Evolutionary conservation across 64 coral and sea anemone genomes (phyloP).

Genomic region (Montipora foliosa): DNA sequence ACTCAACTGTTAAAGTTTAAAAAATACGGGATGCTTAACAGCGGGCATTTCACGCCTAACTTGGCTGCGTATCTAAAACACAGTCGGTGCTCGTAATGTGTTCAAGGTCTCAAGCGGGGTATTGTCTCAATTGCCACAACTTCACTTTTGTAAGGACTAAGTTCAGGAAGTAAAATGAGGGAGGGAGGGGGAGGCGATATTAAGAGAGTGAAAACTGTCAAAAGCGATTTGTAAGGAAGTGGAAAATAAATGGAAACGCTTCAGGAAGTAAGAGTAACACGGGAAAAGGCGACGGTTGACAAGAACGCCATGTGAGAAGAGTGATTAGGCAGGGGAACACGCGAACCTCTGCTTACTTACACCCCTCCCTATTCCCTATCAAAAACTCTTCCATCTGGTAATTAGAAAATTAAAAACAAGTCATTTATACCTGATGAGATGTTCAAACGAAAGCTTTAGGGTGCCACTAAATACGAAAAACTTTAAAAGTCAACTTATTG

Average conservation of each 20-base stretch:
- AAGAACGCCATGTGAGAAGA: not conserved
- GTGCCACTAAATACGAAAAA: not conserved
- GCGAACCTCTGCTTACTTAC: not conserved
- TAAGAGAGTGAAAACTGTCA: too few relatives aligned
- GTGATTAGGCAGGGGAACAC: not conserved
- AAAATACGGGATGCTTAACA: conserved; percentile 1
- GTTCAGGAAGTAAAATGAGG: not conserved
- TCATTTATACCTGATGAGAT: not conserved
- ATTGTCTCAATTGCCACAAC: not conserved
- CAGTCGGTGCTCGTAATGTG: conserved; percentile 16
- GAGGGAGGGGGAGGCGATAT: not conserved
- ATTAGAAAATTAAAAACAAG: not conserved
- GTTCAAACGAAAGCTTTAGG: not conserved
- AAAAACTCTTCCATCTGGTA: not conserved
- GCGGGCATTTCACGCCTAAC: not conserved
- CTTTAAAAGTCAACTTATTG: not conserved
- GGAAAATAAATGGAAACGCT: not conserved
- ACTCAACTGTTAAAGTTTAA: not conserved
- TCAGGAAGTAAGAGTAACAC: too few relatives aligned
- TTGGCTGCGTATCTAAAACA: conserved; percentile 15
- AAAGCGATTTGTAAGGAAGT: not conserved
- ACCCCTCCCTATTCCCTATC: too few relatives aligned
- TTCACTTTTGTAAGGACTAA: too few relatives aligned
- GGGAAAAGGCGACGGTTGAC: not conserved
- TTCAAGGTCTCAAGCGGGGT: not conserved